A percentile compares a stretch with the other conserved stretches of the same genome.
Evolutionary conservation across 1,140 invertebrate species (phyloP).

Genomic region (Drosophila biarmipes): DNA sequence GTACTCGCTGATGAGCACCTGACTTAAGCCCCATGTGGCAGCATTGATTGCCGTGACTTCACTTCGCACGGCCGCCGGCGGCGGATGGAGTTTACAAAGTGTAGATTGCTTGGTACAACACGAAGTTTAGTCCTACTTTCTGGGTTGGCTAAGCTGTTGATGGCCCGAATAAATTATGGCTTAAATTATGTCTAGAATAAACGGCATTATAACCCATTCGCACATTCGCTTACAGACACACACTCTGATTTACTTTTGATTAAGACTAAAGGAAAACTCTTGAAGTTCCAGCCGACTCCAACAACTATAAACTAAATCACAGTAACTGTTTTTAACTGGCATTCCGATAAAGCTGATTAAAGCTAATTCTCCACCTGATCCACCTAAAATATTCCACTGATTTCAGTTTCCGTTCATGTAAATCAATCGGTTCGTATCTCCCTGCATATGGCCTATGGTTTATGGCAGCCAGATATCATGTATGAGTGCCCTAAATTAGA

Average conservation of each 20-base stretch:
- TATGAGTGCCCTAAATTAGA: slow-evolving; percentile 9
- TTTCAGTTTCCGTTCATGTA: slow-evolving; percentile 3
- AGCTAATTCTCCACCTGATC: slow-evolving; percentile 30
- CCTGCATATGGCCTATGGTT: background rate
- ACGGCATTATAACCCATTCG: slow-evolving; percentile 13
- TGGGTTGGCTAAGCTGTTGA: slow-evolving; percentile 37
- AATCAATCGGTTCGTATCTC: slow-evolving; percentile 23
- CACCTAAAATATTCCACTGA: slow-evolving; percentile 27
- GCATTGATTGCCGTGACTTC: slow-evolving; percentile 30
- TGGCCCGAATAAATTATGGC: slow-evolving; percentile 47
- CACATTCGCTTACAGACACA: background rate
- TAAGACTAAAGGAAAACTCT: slow-evolving; percentile 43
- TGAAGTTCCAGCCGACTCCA: slow-evolving; percentile 25
- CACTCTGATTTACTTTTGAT: background rate
- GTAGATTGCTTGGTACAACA: slow-evolving; percentile 50
- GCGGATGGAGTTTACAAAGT: slow-evolving; percentile 26
- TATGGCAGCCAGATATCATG: slow-evolving; percentile 24
- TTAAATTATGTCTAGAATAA: slow-evolving; percentile 30
- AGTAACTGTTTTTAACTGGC: slow-evolving; percentile 45
- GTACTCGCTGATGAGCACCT: slow-evolving; percentile 34
- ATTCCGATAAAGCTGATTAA: slow-evolving; percentile 37
- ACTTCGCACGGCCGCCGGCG: slow-evolving; percentile 1
- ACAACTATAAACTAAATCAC: slow-evolving; percentile 57
- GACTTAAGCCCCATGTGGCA: slow-evolving; percentile 46
- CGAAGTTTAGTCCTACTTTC: slow-evolving; percentile 13